Conservation (phyloP, 2,113 vertebrate genomes). For the Leptosomus discolor region DNA sequence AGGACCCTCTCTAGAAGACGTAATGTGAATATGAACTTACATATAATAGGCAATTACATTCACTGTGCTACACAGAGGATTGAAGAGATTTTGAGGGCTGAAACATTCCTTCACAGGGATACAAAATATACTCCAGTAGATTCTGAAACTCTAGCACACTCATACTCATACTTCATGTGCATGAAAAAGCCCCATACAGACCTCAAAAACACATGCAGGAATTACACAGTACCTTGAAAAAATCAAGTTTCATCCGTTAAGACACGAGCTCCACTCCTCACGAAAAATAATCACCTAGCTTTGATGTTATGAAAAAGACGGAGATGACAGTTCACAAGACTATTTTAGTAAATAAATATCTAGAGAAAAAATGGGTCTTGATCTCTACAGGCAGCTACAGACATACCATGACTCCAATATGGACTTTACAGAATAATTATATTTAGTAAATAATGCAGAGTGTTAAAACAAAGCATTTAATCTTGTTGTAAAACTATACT, state of each 20-base stretch:
- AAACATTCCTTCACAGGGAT: neutral
- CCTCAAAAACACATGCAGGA: neutral
- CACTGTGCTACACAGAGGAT: neutral
- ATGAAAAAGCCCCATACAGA: neutral
- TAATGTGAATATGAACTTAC: neutral
- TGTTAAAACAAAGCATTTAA: neutral
- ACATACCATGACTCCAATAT: neutral
- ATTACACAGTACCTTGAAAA: neutral
- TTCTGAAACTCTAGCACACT: neutral
- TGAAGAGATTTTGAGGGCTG: neutral
- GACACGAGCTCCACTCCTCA: neutral
- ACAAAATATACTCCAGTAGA: neutral
- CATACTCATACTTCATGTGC: neutral
- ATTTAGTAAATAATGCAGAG: neutral
- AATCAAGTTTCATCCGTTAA: neutral
- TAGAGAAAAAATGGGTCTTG: neutral
- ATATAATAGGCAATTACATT: neutral
- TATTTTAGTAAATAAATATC: conserved; percentile 36
- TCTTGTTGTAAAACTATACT: neutral
- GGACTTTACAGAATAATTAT: conserved; percentile 28
- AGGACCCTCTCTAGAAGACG: neutral
- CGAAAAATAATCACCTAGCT: conserved; percentile 26
- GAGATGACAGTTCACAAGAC: conserved; percentile 31
- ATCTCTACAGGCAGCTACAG: neutral
- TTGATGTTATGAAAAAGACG: neutral